Percentiles rank a stretch among this genome's conserved stretches.
Conservation (phyloP, 1,140 invertebrate genomes). For the Grapholita molesta region DNA sequence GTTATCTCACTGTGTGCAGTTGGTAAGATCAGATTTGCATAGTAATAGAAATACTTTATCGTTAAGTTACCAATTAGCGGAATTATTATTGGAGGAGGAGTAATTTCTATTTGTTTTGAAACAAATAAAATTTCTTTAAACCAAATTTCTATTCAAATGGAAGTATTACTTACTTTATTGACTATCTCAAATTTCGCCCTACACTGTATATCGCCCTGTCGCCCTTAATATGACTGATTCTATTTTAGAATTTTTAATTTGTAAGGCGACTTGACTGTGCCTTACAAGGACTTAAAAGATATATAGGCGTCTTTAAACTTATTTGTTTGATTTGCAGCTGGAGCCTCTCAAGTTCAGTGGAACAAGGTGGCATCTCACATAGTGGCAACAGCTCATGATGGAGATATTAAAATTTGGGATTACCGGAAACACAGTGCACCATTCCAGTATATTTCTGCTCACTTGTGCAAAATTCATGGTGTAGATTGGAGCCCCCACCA, state of each 20-base stretch:
- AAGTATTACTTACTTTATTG: no score
- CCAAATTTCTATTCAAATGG: no score
- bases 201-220: no score
- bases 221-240: background rate
- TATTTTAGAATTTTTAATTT: background rate
- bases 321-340: conserved; percentile 80
- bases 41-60: background rate
- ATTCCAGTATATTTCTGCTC: conserved; percentile 95
- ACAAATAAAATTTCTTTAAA: no score
- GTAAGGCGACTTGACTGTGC: background rate
- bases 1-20: conserved; percentile 85
- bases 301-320: conserved; percentile 1
- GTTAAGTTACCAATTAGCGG: no score
- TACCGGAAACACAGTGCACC: conserved; percentile 92
- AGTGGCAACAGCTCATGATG: conserved; percentile 96
- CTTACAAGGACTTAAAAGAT: background rate
- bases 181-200: no score
- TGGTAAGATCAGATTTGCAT: conserved; percentile 38
- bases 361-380: conserved; percentile 90
- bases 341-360: conserved; percentile 96
- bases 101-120: no score
- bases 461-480: conserved; percentile 95
- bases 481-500: conserved; percentile 94
- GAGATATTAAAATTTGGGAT: conserved; percentile 97
- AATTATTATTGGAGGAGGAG: no score